Base-by-base conservation (phyloP, 2,888 invertebrate species). In the Agonopterix alstromeriana region DNA sequence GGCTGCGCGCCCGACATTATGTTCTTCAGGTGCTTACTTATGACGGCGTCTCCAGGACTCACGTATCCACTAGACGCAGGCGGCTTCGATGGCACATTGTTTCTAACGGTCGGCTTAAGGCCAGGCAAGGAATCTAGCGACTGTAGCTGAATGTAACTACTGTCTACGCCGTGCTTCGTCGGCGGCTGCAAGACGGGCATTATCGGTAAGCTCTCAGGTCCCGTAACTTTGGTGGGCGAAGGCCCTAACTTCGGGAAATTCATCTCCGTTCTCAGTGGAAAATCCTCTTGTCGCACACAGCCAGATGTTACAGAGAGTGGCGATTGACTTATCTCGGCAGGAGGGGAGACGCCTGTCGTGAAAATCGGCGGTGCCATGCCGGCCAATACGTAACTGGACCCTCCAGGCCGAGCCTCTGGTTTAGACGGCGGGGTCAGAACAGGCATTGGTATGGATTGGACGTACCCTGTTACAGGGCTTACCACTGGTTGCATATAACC, bases 301-400 rank as follows among this genome's bases (percentile, higher is more conserved):
- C 82, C 88, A 4, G 82, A 77, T 11, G 42, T 11, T 38, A 38
- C 10, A 0, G n/a, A n/a, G 0, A 70, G 64, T n/a, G 74, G 65
- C 10, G 71, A 65, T 50, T 72, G 70, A 54, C 60, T 70, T 17
- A 61, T 59, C 9, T 71, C 17, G 5, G 10, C 60, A 5, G 70
- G 62, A 45, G 69, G 72, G 38, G 70, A 59, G 17, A 77, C 68
- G 10, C 78, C 80, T 10, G 81, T 77, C 17, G 83, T 80, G 56
- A 85, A 85, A 66, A 84, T 75, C 0, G 85, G 75, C 27, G 80
- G 78, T 11, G 83, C 70, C 38, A 87, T 60, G 2, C 81, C 79
- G 11, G 87, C 87, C 82, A 83, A 83, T 1, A 88, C 87, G 53
- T 88, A 88, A 58, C 88, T 86, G 11, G 84, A 79, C 49, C 78